Conservation (phyloP, 2,888 invertebrate species). For the Crepidodera aurea region DNA sequence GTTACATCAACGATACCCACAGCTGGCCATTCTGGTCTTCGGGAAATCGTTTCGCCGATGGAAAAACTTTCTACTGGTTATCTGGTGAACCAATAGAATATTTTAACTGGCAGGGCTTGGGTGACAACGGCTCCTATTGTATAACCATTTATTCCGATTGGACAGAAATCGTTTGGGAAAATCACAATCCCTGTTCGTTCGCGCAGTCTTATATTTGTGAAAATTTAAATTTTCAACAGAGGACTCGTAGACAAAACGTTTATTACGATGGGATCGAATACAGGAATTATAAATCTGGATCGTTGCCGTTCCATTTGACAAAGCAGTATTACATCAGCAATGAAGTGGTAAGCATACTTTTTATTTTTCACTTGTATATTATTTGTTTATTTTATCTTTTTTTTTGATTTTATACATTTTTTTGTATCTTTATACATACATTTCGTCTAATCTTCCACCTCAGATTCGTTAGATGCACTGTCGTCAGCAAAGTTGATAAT, state of each 20-base stretch:
- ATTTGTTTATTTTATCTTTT: not conserved
- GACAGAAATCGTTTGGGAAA: slow-evolving; percentile 11
- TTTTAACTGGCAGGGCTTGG: slow-evolving; percentile 14
- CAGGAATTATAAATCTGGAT: slow-evolving; percentile 8
- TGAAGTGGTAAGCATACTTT: slow-evolving; percentile 10
- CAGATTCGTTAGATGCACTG: too few relatives aligned
- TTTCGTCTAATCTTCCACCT: too few relatives aligned
- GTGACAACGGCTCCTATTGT: slow-evolving; percentile 7
- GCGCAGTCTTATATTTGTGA: slow-evolving; percentile 8
- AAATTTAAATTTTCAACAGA: not conserved
- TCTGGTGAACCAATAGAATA: slow-evolving; percentile 8
- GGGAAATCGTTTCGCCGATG: slow-evolving; percentile 10
- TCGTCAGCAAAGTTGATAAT: too few relatives aligned
- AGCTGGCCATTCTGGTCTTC: slow-evolving; percentile 20
- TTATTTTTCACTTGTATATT: not conserved
- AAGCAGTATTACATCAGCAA: slow-evolving; percentile 9
- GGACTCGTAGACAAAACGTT: not conserved
- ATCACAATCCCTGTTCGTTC: not conserved
- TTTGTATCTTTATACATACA: not conserved
- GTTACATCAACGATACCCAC: slow-evolving; percentile 9
- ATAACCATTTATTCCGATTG: slow-evolving; percentile 10
- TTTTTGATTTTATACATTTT: not conserved
- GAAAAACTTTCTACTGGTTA: slow-evolving; percentile 14
- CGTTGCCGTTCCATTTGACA: slow-evolving; percentile 1
- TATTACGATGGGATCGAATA: slow-evolving; percentile 12